Base-by-base conservation (phyloP, 2,888 invertebrate species). In the Eutolmus rufibarbis region DNA sequence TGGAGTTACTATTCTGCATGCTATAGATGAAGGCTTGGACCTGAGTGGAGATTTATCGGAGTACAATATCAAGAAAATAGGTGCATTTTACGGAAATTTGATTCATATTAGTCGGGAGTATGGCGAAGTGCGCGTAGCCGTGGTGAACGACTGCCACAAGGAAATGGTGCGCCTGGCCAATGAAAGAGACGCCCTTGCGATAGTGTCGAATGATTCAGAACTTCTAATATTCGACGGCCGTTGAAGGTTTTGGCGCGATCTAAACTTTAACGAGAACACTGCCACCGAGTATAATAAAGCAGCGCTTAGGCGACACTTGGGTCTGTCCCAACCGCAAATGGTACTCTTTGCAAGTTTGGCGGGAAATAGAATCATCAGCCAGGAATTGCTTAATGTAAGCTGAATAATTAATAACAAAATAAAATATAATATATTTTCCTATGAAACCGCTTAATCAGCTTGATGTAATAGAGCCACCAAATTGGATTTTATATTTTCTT, bases 91-190 rank as follows among this genome's bases (percentile, higher is more conserved):
- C 31, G 14, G 31, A 37, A 87, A 77, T 14, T 34, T 88, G 4
- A 74, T 8, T 37, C 5, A 76, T 19, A 66, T 88, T n/a, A 78
- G 77, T 5, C 31, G 46, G 23, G 0, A 74, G 8, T 88, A 57
- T 34, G 88, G 89, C 0, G 77, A 86, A 9, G 37, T 88, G 0
- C 5, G 46, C 5, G 43, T 86, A 2, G 14, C 86, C 8, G 74
- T 51, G 0, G n/a, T 84, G 7, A 81, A 87, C 19, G 89, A 89
- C 16, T 88, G 88, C 85, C 88, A 89, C 84, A 5, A 84, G 16
- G 89, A 89, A 74, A 86, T 89, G 19, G 89, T 89, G 8, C 37
- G 82, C n/a, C 87, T 86, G 56, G 89, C 89, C 14, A 85, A 34
- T 7, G n/a, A 56, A 74, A 78, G 82, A 28, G 43, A 76, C 1